Evolutionary conservation across 2,113 vertebrate genomes (phyloP).

Genomic region (Melanerpes aurifrons): DNA sequence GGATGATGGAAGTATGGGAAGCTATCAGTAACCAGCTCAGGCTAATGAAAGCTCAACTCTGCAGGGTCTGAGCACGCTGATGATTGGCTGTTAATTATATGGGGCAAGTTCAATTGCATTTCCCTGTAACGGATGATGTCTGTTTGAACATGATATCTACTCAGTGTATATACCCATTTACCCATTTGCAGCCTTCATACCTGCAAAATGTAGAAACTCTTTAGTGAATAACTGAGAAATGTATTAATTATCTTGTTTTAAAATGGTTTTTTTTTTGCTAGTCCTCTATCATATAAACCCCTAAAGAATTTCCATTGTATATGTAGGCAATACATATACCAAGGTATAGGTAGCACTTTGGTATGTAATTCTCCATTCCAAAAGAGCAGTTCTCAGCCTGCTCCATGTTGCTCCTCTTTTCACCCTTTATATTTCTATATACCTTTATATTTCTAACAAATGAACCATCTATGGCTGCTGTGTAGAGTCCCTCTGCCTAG

Average conservation of each 20-base stretch:
- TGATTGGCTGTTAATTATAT: slow-evolving; percentile 37
- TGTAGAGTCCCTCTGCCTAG: not conserved
- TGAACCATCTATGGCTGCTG: not conserved
- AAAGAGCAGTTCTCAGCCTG: not conserved
- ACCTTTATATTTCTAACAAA: not conserved
- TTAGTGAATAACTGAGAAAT: slow-evolving; percentile 3
- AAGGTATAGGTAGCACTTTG: not conserved
- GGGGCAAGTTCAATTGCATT: slow-evolving; percentile 39
- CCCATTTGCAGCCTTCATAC: not conserved
- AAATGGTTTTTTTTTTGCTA: not conserved
- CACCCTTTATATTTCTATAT: not conserved
- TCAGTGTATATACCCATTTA: not conserved
- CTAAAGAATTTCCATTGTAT: not conserved
- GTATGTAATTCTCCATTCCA: not conserved
- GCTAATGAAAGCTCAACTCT: slow-evolving; percentile 41
- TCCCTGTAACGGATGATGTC: slow-evolving; percentile 12
- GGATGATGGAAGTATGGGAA: not conserved
- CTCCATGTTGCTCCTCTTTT: not conserved
- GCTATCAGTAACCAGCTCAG: slow-evolving; percentile 38
- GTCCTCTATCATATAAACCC: not conserved
- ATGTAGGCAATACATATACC: not conserved
- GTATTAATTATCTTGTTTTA: not conserved
- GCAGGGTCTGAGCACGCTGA: slow-evolving; percentile 28
- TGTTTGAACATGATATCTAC: slow-evolving; percentile 37
- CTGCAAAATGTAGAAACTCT: not conserved